Evolutionary conservation across 1,140 invertebrate genomes (phyloP), one percentile per base, ranked within the genome.

Genomic region (Homalodisca vitripennis): DNA sequence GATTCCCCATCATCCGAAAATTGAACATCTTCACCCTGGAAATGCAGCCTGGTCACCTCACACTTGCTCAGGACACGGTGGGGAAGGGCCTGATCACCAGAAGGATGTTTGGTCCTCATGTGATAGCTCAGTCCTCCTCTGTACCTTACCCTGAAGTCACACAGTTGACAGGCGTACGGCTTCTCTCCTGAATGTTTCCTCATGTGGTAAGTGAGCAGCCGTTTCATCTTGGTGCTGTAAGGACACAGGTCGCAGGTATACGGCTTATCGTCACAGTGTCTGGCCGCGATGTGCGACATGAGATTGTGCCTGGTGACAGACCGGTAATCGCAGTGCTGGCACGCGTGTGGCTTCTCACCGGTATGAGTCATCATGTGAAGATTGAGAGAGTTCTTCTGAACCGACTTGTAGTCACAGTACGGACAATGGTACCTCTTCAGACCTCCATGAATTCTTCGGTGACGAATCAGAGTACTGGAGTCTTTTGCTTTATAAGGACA

Each of bases 191-290:
- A 88, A 74, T 99, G 97, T 17, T 99, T 95, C 74, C 96, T 85
- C 97, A 99, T 98, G 80, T 99, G 97, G 3, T 10, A 51, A 10
- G 48, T 51, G 3, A 51, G n/a, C 6, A 51, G 48, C 76, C 97
- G 87, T 82, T 99, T 99, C 22, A 99, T 85, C 82, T 99, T 99
- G 48, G 48, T 51, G 48, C 97, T 97, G 57, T 95, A 98, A 78
- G 98, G 97, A 81, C 95, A 98, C 17, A 92, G 78, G 77, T 89
- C 89, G 78, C 92, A 94, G 73, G 91, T 87, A 77, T 93, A 94
- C 0, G 92, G 92, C 79, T 93, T 93, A 77, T 97, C 93, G 51
- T 97, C 97, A 48, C 91, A 95, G 80, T 98, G 95, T 3, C 17
- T 51, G 77, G 98, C 98, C 74, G 95, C 83, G 53, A 97, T 82